Conservation (phyloP, 2,888 invertebrate species). For the Camponotus fellah region DNA sequence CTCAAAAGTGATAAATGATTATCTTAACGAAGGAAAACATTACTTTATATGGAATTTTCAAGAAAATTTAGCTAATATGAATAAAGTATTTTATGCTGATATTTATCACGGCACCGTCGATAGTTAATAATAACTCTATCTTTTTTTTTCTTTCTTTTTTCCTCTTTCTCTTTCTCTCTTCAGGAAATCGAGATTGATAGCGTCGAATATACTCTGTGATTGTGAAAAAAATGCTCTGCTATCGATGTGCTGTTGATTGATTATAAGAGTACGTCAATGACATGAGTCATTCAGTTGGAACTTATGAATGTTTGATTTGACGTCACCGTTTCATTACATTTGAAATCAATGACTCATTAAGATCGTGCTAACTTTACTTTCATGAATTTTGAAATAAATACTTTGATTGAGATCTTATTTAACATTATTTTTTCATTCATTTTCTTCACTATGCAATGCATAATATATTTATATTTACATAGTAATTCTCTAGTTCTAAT, state of each 20-base stretch:
- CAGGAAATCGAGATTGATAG: constrained; percentile 63
- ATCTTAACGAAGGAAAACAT: not conserved
- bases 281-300: constrained; percentile 55
- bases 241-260: not conserved
- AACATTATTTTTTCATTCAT: not conserved
- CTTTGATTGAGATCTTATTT: not conserved
- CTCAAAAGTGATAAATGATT: constrained; percentile 17
- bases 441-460: constrained; percentile 43
- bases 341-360: constrained; percentile 51
- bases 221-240: constrained; percentile 39
- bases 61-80: not conserved
- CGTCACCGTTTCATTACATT: constrained; percentile 47
- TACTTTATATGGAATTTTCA: not conserved
- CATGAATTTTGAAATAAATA: constrained; percentile 21
- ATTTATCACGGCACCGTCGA: not conserved
- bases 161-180: not conserved
- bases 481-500: not conserved
- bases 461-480: not conserved
- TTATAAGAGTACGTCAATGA: not conserved
- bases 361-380: constrained; percentile 46
- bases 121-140: not conserved
- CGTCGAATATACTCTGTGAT: constrained; percentile 55
- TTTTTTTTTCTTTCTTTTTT: no score
- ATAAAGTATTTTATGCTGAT: constrained; percentile 3
- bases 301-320: constrained; percentile 31